Conservation (phyloP, 2,113 vertebrate species). For the Antechinus flavipes region DNA sequence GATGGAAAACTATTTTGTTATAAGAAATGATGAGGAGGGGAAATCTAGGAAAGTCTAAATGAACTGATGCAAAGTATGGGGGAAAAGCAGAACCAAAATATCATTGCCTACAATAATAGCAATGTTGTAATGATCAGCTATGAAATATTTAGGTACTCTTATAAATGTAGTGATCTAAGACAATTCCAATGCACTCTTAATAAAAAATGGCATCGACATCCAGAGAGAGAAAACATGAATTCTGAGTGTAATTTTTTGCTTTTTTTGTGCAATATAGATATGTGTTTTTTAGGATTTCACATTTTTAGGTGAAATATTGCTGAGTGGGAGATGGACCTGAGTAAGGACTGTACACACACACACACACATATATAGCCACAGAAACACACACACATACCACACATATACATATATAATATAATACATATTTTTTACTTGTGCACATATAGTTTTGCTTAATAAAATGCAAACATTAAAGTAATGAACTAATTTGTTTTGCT, state of each 20-base stretch:
- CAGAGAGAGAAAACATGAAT: background rate
- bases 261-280: too few relatives aligned
- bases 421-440: background rate
- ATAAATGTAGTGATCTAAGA: background rate
- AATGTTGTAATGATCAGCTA: background rate
- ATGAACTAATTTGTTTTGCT: background rate
- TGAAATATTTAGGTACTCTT: background rate
- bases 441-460: background rate
- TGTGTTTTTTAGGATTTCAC: too few relatives aligned
- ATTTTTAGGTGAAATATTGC: too few relatives aligned
- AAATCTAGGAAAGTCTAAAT: background rate
- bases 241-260: too few relatives aligned
- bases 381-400: too few relatives aligned
- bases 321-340: too few relatives aligned
- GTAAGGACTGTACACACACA: too few relatives aligned
- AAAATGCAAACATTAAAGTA: background rate
- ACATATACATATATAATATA: too few relatives aligned
- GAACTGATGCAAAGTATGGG: too few relatives aligned
- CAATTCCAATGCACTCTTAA: background rate
- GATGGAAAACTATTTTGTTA: background rate
- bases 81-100: background rate
- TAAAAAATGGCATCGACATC: background rate
- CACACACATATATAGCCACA: too few relatives aligned
- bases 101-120: background rate
- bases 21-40: background rate